Evolutionary conservation across 2,113 vertebrate genomes (phyloP).

Genomic region (Chrysemys picta): DNA sequence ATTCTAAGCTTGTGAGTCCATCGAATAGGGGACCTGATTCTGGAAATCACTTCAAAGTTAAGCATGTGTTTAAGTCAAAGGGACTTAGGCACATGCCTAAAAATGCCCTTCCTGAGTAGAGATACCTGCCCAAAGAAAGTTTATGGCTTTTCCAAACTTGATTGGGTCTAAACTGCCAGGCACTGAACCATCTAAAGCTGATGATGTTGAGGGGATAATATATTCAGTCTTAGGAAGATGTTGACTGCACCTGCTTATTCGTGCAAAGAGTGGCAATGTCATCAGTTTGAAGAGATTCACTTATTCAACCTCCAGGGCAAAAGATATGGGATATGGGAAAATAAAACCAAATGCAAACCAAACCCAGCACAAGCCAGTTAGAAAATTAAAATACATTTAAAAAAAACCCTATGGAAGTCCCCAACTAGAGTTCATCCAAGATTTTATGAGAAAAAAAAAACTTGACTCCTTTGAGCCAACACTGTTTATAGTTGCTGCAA

Average conservation of each 20-base stretch:
- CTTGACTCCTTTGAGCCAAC: conserved; percentile 75
- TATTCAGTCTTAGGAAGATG: conserved; percentile 51
- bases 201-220: conserved; percentile 66
- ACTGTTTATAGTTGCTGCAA: conserved; percentile 82
- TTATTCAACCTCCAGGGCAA: conserved; percentile 47
- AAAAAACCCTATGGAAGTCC: conserved; percentile 37
- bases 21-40: conserved; percentile 23
- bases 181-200: conserved; percentile 38
- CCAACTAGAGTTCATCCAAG: conserved; percentile 69
- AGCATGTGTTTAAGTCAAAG: conserved; percentile 26
- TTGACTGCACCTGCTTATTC: conserved; percentile 47
- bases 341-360: background rate
- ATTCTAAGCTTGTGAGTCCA: conserved; percentile 45
- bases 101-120: conserved; percentile 13
- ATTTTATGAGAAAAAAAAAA: conserved; percentile 73
- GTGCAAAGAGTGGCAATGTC: conserved; percentile 10
- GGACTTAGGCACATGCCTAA: conserved; percentile 35
- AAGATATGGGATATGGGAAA: conserved; percentile 36
- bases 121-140: conserved; percentile 20
- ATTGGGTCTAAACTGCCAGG: conserved; percentile 69
- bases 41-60: conserved; percentile 41
- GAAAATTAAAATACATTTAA: conserved; percentile 56
- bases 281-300: conserved; percentile 51
- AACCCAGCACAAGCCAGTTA: background rate
- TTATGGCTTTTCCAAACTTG: conserved; percentile 66